phyloP scores from a whole-genome alignment of 2,113 vertebrate species.

The Macaca mulatta region DNA sequence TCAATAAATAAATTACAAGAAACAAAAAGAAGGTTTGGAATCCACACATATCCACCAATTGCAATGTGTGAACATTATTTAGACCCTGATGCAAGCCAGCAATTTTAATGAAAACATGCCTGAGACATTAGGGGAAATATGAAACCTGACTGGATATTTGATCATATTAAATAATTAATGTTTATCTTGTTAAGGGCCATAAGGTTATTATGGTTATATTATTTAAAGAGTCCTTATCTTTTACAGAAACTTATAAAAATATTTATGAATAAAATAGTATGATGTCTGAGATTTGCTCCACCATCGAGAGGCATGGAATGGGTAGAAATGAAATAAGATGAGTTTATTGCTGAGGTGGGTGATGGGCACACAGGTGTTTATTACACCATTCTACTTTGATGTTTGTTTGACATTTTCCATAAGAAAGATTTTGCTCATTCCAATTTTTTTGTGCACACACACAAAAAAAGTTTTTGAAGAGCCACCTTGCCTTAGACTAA shows the following conservation, averaged over 20 bases:
- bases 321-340: background rate
- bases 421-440: background rate
- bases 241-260: background rate
- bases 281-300: background rate
- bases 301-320: background rate
- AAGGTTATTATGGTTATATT: background rate
- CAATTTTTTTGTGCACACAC: background rate
- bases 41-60: background rate
- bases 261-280: background rate
- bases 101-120: background rate
- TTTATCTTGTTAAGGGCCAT: background rate
- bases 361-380: background rate
- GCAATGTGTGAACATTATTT: background rate
- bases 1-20: background rate
- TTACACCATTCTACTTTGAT: background rate
- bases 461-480: background rate
- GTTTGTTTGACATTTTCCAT: background rate
- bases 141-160: background rate
- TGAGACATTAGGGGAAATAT: background rate
- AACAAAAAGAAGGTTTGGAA: background rate
- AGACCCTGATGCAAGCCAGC: background rate
- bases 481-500: background rate
- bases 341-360: background rate
- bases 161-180: background rate
- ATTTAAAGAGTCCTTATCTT: background rate